Evolutionary conservation across 2,888 invertebrate species (phyloP), one percentile per base, ranked within the genome.

Genomic region (Linnaemya vulpina): DNA sequence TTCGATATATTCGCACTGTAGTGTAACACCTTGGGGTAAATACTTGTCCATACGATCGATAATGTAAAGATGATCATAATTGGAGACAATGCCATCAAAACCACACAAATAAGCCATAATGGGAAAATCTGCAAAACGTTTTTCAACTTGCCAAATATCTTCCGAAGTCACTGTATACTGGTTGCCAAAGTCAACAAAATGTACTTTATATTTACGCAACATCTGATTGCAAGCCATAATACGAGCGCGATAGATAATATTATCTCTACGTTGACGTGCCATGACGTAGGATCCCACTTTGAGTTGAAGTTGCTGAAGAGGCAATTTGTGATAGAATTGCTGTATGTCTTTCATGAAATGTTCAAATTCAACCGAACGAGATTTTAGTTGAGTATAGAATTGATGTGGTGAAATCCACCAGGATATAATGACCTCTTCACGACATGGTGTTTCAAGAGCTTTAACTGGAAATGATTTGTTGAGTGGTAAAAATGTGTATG

Each of bases 131-230:
- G 95, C 93, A 84, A 96, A 94, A 83, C 94, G 94, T 63, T 93
- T 93, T 87, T 96, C 96, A 81, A 96, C 93, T 70, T 94, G 94
- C 94, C 95, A 96, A 30, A 96, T 94, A 87, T 95, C 95, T 83
- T 93, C 93, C 0, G 93, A 93, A 62, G 94, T 94, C 0, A 96
- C 95, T 0, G 94, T 92, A 53, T 95, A 94, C 77, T 94, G 94
- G 89, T 96, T 96, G 3, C 97, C 97, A 88, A 95, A 96, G 91
- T 97, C 97, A 0, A 97, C 94, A 89, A 95, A 96, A 35, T 94
- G 93, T 0, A 97, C 95, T 78, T 95, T 94, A 90, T 94, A 95
- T 87, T 94, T 94, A 1, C 94, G 93, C 55, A 93, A 91, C 86
- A 94, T 93, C 82, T 94, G 94, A 67, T 93, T 90, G 58, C 94